These are phyloP conservation scores for Urocolius indicus DNA, from an alignment of 2,113 vertebrate species.

Conservation along the genomic window DNA sequence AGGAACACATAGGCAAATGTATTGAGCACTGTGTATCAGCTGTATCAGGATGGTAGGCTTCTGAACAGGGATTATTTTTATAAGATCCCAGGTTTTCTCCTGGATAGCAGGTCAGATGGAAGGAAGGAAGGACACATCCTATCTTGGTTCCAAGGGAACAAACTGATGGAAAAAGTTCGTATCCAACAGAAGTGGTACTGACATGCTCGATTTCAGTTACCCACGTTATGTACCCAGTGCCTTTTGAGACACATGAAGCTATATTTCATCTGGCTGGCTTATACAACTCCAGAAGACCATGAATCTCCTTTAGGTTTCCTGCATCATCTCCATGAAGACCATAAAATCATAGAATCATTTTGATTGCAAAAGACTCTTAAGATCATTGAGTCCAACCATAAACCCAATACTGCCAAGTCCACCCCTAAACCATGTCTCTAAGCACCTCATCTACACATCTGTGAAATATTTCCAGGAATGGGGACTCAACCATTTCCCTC, in stretches of 20 bases:
- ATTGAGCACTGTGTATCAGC: not conserved
- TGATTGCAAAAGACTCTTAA: not conserved
- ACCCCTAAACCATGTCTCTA: not conserved
- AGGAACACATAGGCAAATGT: not conserved
- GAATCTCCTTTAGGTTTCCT: not conserved
- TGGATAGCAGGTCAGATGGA: not conserved
- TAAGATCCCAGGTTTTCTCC: not conserved
- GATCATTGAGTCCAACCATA: not conserved
- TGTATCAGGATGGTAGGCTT: rapidly evolving
- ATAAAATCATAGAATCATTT: not conserved
- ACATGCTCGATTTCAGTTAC: not conserved
- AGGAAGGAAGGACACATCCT: not conserved
- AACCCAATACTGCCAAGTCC: not conserved
- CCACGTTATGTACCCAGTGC: rapidly evolving
- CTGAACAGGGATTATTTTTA: not conserved
- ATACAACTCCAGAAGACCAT: not conserved
- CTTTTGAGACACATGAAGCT: not conserved
- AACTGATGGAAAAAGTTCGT: not conserved
- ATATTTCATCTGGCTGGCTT: not conserved
- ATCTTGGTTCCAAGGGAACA: not conserved
- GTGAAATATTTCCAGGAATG: not conserved
- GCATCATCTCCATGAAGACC: not conserved
- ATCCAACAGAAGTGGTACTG: not conserved
- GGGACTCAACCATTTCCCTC: not conserved
- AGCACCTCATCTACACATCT: rapidly evolving